These are phyloP conservation scores for Ageneiosus marmoratus DNA, from an alignment of 2,113 vertebrate genomes.

Conservation along the genomic window DNA sequence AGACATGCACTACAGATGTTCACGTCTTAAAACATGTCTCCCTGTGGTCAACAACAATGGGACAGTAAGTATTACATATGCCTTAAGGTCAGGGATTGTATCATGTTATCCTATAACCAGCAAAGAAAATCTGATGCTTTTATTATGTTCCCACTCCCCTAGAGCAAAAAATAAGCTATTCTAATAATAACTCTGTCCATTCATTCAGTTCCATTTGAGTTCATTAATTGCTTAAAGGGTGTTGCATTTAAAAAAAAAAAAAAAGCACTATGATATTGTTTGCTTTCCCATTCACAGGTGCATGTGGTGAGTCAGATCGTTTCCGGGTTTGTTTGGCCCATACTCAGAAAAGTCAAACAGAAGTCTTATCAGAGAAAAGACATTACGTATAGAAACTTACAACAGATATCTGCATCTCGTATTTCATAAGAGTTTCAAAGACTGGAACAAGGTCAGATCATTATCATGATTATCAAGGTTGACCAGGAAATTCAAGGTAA, in stretches of 20 bases:
- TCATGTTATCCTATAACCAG: background rate
- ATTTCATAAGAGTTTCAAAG: background rate
- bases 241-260: background rate
- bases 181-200: background rate
- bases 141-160: background rate
- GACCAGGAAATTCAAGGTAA: background rate
- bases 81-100: constrained; percentile 2
- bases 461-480: background rate
- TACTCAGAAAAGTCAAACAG: constrained; percentile 9
- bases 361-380: background rate
- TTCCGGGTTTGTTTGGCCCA: background rate
- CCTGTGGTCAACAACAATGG: background rate
- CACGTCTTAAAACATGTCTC: background rate
- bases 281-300: background rate
- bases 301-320: constrained; percentile 21
- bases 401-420: background rate
- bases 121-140: constrained; percentile 6
- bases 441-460: background rate
- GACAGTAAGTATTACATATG: background rate
- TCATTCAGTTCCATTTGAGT: background rate
- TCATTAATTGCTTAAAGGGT: background rate
- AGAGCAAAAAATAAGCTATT: background rate
- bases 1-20: background rate
- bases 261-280: constrained; percentile 10
- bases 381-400: background rate